These are phyloP conservation scores for Orchestes rusci DNA, from an alignment of 2,888 invertebrate species.

Conservation along the genomic window DNA sequence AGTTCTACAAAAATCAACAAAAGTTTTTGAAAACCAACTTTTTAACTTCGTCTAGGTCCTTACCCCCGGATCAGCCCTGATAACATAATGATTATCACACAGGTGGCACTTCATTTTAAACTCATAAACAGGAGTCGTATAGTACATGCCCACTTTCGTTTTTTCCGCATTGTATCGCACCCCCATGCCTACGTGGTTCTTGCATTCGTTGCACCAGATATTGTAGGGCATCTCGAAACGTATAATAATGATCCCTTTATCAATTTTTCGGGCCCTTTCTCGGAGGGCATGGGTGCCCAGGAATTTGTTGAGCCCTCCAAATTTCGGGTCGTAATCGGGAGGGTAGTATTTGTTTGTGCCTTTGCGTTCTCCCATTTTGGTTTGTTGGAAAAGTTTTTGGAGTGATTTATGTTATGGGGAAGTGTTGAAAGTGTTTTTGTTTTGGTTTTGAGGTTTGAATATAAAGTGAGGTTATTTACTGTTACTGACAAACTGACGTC, in stretches of 20 bases:
- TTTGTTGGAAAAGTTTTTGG: no score
- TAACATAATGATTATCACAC: constrained; percentile 95
- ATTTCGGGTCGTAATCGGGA: constrained; percentile 95
- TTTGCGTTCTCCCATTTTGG: constrained; percentile 98
- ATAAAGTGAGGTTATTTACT: no score
- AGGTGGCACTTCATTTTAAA: constrained; percentile 99
- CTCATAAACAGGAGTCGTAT: constrained; percentile 94
- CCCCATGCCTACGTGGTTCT: constrained; percentile 98
- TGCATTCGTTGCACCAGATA: constrained; percentile 98
- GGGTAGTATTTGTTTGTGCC: constrained; percentile 98
- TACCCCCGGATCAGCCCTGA: constrained; percentile 96
- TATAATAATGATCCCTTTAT: constrained; percentile 90
- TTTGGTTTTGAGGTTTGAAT: no score
- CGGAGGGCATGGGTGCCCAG: constrained; percentile 90
- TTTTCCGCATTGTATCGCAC: constrained; percentile 95
- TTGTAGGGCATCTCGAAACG: constrained; percentile 99
- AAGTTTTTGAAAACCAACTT: no score
- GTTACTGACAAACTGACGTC: no score
- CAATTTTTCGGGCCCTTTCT: constrained; percentile 92
- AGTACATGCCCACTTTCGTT: constrained; percentile 94
- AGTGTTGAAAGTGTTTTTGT: no score
- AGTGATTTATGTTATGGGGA: no score
- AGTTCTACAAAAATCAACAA: constrained; percentile 59
- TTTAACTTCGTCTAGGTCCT: no score
- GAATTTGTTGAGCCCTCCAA: constrained; percentile 92